A percentile compares a stretch with the other conserved stretches of the same genome.
phyloP scores from a whole-genome alignment of 2,888 invertebrate species.

The Aporophyla lueneburgensis region DNA sequence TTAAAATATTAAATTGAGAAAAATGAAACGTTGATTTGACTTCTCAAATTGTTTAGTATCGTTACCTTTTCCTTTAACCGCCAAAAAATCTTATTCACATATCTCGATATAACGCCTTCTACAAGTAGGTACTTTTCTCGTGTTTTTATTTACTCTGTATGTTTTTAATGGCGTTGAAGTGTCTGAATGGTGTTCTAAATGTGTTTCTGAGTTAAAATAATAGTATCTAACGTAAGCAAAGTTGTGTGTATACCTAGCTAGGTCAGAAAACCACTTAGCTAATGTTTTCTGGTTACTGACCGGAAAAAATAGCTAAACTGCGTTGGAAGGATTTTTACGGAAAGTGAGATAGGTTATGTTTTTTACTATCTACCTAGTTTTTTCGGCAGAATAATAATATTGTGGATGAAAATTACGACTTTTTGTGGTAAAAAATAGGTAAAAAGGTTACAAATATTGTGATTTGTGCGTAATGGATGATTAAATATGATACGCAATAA shows the following conservation, averaged over 20 bases:
- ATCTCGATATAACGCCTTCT: background rate
- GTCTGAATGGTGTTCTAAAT: constrained; percentile 30
- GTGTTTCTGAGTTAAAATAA: constrained; percentile 38
- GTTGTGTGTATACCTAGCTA: constrained; percentile 6
- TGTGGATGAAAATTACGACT: too few species aligned
- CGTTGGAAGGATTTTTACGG: constrained; percentile 22
- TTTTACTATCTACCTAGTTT: background rate
- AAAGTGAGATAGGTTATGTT: constrained; percentile 6
- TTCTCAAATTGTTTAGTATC: background rate
- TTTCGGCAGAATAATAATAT: constrained; percentile 3
- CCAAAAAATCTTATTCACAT: background rate
- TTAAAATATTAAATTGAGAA: background rate
- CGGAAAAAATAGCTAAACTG: constrained; percentile 67
- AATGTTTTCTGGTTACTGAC: constrained; percentile 61
- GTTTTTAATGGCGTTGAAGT: constrained; percentile 13
- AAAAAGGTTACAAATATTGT: too few species aligned
- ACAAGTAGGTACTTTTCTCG: background rate
- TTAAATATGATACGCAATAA: too few species aligned
- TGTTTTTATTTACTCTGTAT: constrained; percentile 16
- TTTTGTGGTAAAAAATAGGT: too few species aligned
- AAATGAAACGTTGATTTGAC: background rate
- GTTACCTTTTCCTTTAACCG: background rate
- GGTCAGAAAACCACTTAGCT: constrained; percentile 62
- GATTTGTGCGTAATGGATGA: too few species aligned
- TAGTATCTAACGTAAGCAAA: constrained; percentile 26